Conservation (phyloP, 2,888 invertebrate genomes). For the Acheta domesticus region DNA sequence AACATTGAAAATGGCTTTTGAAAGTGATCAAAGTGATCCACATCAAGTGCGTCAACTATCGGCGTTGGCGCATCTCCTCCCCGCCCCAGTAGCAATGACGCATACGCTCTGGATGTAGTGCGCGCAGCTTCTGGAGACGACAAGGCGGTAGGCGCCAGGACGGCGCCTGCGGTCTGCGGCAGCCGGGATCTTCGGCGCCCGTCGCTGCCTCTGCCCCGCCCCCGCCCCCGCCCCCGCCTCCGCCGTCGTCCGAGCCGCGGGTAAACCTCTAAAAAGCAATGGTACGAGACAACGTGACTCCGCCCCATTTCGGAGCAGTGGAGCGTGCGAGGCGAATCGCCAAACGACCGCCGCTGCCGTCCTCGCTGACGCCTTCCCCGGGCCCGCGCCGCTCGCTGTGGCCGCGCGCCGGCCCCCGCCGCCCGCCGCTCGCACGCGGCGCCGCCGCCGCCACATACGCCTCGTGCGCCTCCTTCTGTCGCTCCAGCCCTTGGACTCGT, state of each 20-base stretch:
- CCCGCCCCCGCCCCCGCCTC: not conserved
- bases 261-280: not conserved
- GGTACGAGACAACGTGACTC: slow-evolving; percentile 6
- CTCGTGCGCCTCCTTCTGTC: not conserved
- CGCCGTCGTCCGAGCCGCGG: not conserved
- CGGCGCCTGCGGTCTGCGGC: slow-evolving; percentile 1
- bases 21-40: too few species aligned
- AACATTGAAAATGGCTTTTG: too few species aligned
- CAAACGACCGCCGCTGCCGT: not conserved
- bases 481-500: not conserved
- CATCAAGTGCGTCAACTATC: too few species aligned
- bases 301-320: not conserved
- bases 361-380: too few species aligned
- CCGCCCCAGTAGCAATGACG: too few species aligned
- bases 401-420: too few species aligned
- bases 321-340: not conserved
- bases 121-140: not conserved
- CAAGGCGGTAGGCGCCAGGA: not conserved
- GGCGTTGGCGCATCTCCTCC: too few species aligned
- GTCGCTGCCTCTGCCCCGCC: not conserved
- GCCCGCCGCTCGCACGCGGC: too few species aligned
- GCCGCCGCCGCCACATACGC: too few species aligned
- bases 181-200: slow-evolving; percentile 11
- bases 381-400: too few species aligned
- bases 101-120: too few species aligned